Percentiles rank a stretch among this genome's conserved stretches.
Evolutionary conservation across 1,140 invertebrate genomes (phyloP).

Genomic region (Drosophila teissieri): DNA sequence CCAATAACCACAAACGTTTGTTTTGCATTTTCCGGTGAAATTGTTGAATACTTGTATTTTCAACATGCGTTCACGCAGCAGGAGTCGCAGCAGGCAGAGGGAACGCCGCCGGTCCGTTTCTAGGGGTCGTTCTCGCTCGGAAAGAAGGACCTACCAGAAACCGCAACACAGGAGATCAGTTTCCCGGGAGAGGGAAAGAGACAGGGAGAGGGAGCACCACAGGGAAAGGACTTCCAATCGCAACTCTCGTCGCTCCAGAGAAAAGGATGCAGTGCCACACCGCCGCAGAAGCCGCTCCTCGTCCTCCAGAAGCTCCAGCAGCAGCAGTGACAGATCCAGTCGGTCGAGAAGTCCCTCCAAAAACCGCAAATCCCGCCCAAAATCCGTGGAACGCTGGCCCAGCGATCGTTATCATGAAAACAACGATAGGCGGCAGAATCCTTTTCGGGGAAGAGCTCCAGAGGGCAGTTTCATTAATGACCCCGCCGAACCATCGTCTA

Average conservation of each 20-base stretch:
- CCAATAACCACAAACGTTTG: constrained; percentile 1
- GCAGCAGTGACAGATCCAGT: constrained; percentile 15
- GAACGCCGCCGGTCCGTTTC: constrained; percentile 32
- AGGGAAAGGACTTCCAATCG: constrained; percentile 7
- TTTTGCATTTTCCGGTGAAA: constrained; percentile 37
- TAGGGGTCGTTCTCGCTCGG: constrained; percentile 8
- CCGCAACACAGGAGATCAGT: constrained; percentile 8
- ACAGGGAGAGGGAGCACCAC: constrained; percentile 12
- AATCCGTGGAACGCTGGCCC: constrained; percentile 82
- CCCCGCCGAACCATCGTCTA: constrained; percentile 42
- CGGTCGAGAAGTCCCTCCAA: constrained; percentile 31
- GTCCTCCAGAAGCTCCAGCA: constrained; percentile 28
- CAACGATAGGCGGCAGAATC: constrained; percentile 62
- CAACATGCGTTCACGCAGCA: constrained; percentile 62
- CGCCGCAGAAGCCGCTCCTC: constrained; percentile 30
- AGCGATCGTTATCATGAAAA: constrained; percentile 81
- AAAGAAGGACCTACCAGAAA: constrained; percentile 25
- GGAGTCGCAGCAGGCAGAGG: constrained; percentile 49
- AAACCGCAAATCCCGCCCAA: constrained; percentile 11
- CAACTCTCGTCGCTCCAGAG: constrained; percentile 12
- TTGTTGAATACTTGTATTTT: background rate
- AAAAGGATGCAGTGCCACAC: constrained; percentile 9
- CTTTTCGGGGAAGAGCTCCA: constrained; percentile 57
- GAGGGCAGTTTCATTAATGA: constrained; percentile 68
- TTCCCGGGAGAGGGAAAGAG: constrained; percentile 35